Evolutionary conservation across 2,888 invertebrate species (phyloP).

Genomic region (Diaprepes abbreviatus): DNA sequence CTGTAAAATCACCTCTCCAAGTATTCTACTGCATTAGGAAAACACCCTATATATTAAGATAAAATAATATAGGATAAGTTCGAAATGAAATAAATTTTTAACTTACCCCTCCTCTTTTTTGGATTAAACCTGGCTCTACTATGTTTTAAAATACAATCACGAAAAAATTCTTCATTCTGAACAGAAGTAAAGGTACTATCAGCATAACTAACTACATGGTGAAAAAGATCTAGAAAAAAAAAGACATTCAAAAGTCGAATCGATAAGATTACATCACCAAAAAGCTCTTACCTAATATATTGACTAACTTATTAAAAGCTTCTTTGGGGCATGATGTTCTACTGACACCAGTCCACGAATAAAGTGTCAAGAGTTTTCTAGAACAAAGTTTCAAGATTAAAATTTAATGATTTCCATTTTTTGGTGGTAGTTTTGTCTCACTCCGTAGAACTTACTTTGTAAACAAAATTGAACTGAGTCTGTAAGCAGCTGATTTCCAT

Average conservation of each 20-base stretch:
- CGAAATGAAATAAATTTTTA: no score
- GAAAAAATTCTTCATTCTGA: constrained; percentile 14
- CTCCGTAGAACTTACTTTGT: constrained; percentile 11
- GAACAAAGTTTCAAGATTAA: no score
- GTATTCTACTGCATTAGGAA: no score
- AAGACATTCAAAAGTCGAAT: not conserved
- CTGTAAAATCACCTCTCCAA: no score
- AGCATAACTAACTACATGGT: not conserved
- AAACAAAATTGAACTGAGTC: not conserved
- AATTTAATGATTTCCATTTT: no score
- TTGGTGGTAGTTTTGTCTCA: no score
- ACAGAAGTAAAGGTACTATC: not conserved
- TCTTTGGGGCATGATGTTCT: not conserved
- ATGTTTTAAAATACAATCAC: constrained; percentile 4
- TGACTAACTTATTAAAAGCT: not conserved
- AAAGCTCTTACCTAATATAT: constrained; percentile 21
- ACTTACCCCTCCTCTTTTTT: constrained; percentile 1
- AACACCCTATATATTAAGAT: no score
- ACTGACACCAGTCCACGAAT: constrained; percentile 16
- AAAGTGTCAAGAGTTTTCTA: constrained; percentile 1
- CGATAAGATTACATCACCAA: no score
- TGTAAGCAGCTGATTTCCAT: constrained; percentile 1
- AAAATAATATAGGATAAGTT: no score
- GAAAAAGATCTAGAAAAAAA: constrained; percentile 4
- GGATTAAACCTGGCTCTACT: not conserved